A percentile compares a stretch with the other conserved stretches of the same genome.
phyloP scores from a whole-genome alignment of 1,140 invertebrate genomes.

The Drosophila asahinai region DNA sequence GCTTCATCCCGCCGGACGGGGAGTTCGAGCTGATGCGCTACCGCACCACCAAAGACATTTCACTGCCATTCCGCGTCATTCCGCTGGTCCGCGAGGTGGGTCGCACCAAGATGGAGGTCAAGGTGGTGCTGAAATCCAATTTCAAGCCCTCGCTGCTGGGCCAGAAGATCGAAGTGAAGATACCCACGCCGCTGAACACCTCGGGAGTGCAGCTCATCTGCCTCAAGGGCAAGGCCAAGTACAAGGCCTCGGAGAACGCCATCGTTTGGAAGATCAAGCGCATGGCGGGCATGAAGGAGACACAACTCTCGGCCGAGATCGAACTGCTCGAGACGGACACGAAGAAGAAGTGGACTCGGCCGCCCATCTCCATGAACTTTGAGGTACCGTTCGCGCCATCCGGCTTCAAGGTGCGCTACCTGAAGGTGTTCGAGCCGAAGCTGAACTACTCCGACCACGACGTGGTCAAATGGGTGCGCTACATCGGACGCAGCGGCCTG shows the following conservation, averaged over 20 bases:
- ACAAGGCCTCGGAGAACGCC: slow-evolving; percentile 99
- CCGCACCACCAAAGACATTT: slow-evolving; percentile 99
- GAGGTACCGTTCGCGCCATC: slow-evolving; percentile 99
- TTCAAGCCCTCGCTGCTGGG: slow-evolving; percentile 99
- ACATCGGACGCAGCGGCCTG: slow-evolving; percentile 99
- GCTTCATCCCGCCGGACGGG: slow-evolving; percentile 99
- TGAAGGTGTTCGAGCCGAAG: slow-evolving; percentile 99
- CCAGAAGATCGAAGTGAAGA: slow-evolving; percentile 99
- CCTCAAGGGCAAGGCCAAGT: slow-evolving; percentile 99
- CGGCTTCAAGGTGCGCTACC: slow-evolving; percentile 98
- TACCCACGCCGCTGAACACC: slow-evolving; percentile 99
- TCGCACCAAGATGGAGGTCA: slow-evolving; percentile 99
- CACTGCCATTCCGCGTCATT: slow-evolving; percentile 99
- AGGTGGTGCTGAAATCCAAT: slow-evolving; percentile 99
- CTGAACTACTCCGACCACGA: slow-evolving; percentile 99
- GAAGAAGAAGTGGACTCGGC: slow-evolving; percentile 99
- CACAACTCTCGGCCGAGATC: slow-evolving; percentile 99
- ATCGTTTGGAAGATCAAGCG: slow-evolving; percentile 99
- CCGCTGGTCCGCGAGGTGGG: slow-evolving; percentile 99
- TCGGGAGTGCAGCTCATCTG: slow-evolving; percentile 99
- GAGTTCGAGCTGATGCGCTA: slow-evolving; percentile 99
- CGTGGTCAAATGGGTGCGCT: slow-evolving; percentile 99
- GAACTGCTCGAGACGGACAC: slow-evolving; percentile 99
- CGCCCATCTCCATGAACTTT: slow-evolving; percentile 99
- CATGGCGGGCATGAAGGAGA: slow-evolving; percentile 99